Percentiles rank a stretch among this genome's conserved stretches.
phyloP scores from a whole-genome alignment of 1,140 invertebrate species.

The Hylaeus volcanicus region DNA sequence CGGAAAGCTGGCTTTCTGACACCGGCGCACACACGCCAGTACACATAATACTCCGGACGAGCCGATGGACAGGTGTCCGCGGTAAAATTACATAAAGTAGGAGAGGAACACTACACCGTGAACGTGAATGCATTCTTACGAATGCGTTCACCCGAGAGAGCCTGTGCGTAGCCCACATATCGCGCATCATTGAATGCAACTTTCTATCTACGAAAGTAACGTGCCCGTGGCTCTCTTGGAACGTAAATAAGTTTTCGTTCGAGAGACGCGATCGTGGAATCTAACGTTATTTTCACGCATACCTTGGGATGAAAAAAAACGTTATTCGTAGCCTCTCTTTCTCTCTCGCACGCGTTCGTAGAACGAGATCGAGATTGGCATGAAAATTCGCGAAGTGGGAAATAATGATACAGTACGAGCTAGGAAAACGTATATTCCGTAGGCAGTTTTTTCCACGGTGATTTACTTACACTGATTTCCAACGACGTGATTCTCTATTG shows the following conservation, averaged over 20 bases:
- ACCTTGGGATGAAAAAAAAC: not conserved
- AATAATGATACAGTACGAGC: constrained; percentile 26
- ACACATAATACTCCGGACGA: constrained; percentile 1
- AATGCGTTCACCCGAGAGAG: constrained; percentile 68
- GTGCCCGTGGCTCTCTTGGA: constrained; percentile 3
- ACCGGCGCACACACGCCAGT: not conserved
- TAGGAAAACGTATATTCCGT: constrained; percentile 27
- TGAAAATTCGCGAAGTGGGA: constrained; percentile 23
- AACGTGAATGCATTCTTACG: constrained; percentile 65
- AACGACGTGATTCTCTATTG: constrained; percentile 29
- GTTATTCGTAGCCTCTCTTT: not conserved
- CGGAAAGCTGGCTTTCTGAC: not conserved
- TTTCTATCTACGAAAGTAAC: constrained; percentile 54
- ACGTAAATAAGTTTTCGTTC: constrained; percentile 53
- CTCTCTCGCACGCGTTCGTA: constrained; percentile 17
- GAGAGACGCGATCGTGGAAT: constrained; percentile 2
- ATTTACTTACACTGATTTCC: constrained; percentile 52
- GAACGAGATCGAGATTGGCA: not conserved
- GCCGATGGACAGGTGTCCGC: constrained; percentile 53
- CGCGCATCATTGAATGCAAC: constrained; percentile 57
- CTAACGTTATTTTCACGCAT: not conserved
- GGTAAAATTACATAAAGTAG: constrained; percentile 58
- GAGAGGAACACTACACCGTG: constrained; percentile 46
- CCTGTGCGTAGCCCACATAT: constrained; percentile 56
- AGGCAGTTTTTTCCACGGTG: not conserved